Evolutionary conservation across 2,888 invertebrate genomes (phyloP).

Genomic region (Drosophila maculinotata): DNA sequence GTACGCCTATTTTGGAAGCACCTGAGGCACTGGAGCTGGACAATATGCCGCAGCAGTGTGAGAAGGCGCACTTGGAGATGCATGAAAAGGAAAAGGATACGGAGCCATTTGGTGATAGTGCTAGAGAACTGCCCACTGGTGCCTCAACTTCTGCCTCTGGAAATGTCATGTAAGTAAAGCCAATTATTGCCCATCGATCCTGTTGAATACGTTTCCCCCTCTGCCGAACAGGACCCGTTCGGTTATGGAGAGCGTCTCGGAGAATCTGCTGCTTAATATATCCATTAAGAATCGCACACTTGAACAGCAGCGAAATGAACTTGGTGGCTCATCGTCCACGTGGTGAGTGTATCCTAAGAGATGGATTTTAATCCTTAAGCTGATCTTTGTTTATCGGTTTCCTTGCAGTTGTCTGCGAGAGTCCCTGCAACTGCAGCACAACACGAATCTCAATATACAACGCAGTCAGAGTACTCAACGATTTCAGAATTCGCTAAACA

Average conservation of each 20-base stretch:
- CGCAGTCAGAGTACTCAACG: constrained; percentile 85
- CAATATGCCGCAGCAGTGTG: constrained; percentile 85
- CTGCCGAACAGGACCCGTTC: constrained; percentile 82
- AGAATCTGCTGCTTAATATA: constrained; percentile 84
- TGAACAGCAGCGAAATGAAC: constrained; percentile 82
- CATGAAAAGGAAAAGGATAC: constrained; percentile 88
- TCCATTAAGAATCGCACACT: constrained; percentile 85
- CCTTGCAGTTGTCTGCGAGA: constrained; percentile 83
- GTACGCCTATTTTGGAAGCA: constrained; percentile 84
- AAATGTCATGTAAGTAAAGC: constrained; percentile 52
- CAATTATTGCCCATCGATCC: background rate
- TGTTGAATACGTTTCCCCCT: background rate
- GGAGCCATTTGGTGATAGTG: constrained; percentile 53
- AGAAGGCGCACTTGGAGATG: constrained; percentile 90
- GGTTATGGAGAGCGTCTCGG: constrained; percentile 85
- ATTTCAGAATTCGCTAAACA: constrained; percentile 80
- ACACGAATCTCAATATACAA: constrained; percentile 85
- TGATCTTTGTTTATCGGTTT: background rate
- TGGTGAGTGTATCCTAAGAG: constrained; percentile 68
- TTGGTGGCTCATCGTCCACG: constrained; percentile 81
- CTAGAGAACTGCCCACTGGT: constrained; percentile 56
- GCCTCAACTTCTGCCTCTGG: constrained; percentile 62
- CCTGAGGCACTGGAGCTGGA: constrained; percentile 82
- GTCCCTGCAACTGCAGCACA: constrained; percentile 84
- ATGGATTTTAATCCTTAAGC: background rate